Evolutionary conservation across 2,888 invertebrate species (phyloP).

Genomic region (Tachystola acroxantha): DNA sequence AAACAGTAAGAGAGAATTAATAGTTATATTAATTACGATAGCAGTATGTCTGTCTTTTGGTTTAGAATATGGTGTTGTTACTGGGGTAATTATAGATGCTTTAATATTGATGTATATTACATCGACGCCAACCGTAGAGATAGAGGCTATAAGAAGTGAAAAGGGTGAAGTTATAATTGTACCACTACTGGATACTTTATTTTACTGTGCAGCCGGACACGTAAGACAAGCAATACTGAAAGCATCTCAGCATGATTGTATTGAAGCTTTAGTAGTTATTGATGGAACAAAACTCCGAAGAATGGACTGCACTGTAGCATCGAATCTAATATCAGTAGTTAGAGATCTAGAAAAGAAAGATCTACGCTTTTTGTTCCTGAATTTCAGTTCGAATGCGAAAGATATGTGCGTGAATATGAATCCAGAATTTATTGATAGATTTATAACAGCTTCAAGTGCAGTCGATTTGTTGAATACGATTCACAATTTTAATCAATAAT

Average conservation of each 20-base stretch:
- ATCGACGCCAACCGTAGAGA: constrained; percentile 45
- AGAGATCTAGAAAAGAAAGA: constrained; percentile 49
- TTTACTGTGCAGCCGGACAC: constrained; percentile 62
- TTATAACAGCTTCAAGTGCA: constrained; percentile 19
- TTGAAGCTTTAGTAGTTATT: constrained; percentile 38
- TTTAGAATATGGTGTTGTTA: constrained; percentile 59
- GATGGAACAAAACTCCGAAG: constrained; percentile 47
- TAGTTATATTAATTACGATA: constrained; percentile 42
- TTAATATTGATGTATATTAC: constrained; percentile 44
- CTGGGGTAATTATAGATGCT: constrained; percentile 51
- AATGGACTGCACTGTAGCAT: constrained; percentile 58
- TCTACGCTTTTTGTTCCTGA: constrained; percentile 40
- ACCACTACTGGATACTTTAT: constrained; percentile 36
- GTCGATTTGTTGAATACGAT: constrained; percentile 14
- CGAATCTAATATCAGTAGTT: constrained; percentile 48
- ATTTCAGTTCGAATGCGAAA: constrained; percentile 36
- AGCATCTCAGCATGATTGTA: constrained; percentile 24
- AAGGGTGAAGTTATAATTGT: constrained; percentile 41
- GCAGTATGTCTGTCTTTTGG: constrained; percentile 43
- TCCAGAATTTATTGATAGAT: constrained; percentile 22
- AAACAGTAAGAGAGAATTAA: constrained; percentile 81
- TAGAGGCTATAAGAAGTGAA: constrained; percentile 28
- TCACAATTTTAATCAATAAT: no score
- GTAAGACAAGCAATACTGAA: constrained; percentile 37
- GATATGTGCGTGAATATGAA: constrained; percentile 26